Conservation (phyloP, 2,113 vertebrate genomes). For the Burhinus bistriatus region DNA sequence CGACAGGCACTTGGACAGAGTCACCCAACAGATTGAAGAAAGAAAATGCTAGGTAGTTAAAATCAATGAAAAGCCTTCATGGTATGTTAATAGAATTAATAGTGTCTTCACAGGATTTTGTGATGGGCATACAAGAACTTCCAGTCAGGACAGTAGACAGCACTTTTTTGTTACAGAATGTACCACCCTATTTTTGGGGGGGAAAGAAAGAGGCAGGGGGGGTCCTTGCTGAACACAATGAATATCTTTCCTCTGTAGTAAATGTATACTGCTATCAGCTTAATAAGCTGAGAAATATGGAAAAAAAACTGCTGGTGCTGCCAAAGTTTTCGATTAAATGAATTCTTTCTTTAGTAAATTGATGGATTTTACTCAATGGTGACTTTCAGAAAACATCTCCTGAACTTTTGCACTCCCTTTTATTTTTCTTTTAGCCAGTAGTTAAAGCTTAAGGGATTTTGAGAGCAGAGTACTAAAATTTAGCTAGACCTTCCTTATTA, state of each 20-base stretch:
- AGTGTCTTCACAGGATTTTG: neutral
- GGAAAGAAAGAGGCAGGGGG: too few relatives aligned
- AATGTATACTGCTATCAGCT: neutral
- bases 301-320: neutral
- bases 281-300: neutral
- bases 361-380: neutral
- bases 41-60: neutral
- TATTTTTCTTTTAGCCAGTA: slow-evolving; percentile 33
- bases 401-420: neutral
- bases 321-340: neutral
- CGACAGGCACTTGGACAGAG: neutral
- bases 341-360: neutral
- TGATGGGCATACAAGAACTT: neutral
- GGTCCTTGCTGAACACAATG: neutral
- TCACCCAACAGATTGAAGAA: too few relatives aligned
- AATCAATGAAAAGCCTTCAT: neutral
- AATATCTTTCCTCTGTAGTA: neutral
- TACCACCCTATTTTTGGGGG: neutral
- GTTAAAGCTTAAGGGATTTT: slow-evolving; percentile 68
- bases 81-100: neutral
- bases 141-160: neutral
- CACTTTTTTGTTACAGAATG: neutral
- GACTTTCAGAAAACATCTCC: neutral
- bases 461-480: slow-evolving; percentile 59
- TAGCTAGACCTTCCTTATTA: slow-evolving; percentile 66